Evolutionary conservation across 2,797 vertebrate genomes (phyloP).

Genomic region (Halcyon badia): DNA sequence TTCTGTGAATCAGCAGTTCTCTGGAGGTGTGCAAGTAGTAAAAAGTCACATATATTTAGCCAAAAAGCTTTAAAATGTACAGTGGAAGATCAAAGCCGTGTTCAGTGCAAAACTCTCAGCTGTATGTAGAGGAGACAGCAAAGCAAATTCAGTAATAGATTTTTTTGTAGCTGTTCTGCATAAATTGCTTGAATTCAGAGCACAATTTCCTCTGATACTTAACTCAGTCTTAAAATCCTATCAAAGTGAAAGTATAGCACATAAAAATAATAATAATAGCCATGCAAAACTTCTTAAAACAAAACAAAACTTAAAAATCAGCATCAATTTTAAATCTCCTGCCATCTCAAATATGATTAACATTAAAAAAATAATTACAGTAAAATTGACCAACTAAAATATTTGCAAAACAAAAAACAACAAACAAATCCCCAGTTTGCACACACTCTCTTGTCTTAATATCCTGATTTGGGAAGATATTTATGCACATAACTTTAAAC

Average conservation of each 20-base stretch:
- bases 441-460: neutral
- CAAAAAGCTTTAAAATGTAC: neutral
- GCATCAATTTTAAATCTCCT: neutral
- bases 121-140: neutral
- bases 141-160: neutral
- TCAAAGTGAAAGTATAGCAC: neutral
- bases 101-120: neutral
- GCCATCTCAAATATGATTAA: neutral
- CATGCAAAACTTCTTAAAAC: neutral
- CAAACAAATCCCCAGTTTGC: neutral
- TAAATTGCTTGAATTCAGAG: constrained; percentile 1
- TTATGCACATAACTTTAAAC: constrained; percentile 38
- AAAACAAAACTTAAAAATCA: neutral
- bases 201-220: neutral
- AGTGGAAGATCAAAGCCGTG: constrained; percentile 16
- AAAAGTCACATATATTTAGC: constrained; percentile 16
- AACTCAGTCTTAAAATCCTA: constrained; percentile 33
- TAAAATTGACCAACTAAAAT: neutral
- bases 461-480: constrained; percentile 1
- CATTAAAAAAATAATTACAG: neutral
- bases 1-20: neutral
- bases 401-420: constrained; percentile 22
- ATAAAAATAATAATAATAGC: neutral
- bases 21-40: neutral
- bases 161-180: neutral